Evolutionary conservation across 2,888 invertebrate genomes (phyloP).

Genomic region (Drosophila colorata): DNA sequence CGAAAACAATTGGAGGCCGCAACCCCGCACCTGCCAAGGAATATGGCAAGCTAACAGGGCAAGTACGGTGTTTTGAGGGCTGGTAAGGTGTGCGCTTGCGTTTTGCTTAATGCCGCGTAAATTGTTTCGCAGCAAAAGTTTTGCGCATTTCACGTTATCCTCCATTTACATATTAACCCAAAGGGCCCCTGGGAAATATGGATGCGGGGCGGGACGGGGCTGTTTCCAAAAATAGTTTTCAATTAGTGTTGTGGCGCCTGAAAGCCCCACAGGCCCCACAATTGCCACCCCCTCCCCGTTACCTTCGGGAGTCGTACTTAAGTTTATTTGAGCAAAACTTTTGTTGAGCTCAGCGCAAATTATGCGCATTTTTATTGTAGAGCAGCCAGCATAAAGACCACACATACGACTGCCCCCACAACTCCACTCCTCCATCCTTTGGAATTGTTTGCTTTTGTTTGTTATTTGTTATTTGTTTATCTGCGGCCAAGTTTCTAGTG

Average conservation of each 20-base stretch:
- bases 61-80: slow-evolving; percentile 10
- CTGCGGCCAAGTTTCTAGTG: slow-evolving; percentile 48
- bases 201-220: slow-evolving; percentile 8
- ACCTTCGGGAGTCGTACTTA: slow-evolving; percentile 65
- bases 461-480: slow-evolving; percentile 53
- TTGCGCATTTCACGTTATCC: slow-evolving; percentile 76
- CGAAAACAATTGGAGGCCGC: slow-evolving; percentile 66
- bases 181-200: slow-evolving; percentile 38
- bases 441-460: slow-evolving; percentile 31
- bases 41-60: not conserved
- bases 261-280: slow-evolving; percentile 20
- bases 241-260: slow-evolving; percentile 72
- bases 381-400: slow-evolving; percentile 29
- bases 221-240: slow-evolving; percentile 76
- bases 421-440: not conserved
- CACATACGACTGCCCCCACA: slow-evolving; percentile 5
- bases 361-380: slow-evolving; percentile 77
- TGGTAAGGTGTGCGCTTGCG: slow-evolving; percentile 69
- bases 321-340: slow-evolving; percentile 71
- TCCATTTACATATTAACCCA: slow-evolving; percentile 76
- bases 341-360: slow-evolving; percentile 61
- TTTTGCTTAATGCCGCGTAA: slow-evolving; percentile 78
- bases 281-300: not conserved
- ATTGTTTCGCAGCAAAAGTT: slow-evolving; percentile 77
- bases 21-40: not conserved